Conservation (phyloP, 2,888 invertebrate genomes). For the Orthosia incerta region DNA sequence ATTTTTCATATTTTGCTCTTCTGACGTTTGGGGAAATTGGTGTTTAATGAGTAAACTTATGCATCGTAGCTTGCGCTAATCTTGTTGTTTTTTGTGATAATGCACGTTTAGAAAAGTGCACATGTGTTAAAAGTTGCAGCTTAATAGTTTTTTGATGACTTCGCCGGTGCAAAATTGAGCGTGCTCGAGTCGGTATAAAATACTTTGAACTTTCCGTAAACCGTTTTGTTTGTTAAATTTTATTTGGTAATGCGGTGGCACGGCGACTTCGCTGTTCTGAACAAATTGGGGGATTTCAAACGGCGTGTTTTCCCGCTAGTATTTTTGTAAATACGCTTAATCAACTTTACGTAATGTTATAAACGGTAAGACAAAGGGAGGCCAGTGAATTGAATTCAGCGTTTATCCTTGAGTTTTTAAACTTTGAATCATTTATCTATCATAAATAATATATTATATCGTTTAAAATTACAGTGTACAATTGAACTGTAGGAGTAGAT, state of each 20-base stretch:
- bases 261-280: conserved; percentile 35
- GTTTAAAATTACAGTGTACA: conserved; percentile 55
- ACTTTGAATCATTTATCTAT: conserved; percentile 49
- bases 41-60: conserved; percentile 81
- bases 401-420: conserved; percentile 34
- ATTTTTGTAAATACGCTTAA: conserved; percentile 53
- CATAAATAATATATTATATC: conserved; percentile 58
- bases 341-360: conserved; percentile 34
- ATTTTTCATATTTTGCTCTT: conserved; percentile 76
- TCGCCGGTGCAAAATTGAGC: conserved; percentile 69
- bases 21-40: conserved; percentile 79
- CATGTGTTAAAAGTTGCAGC: conserved; percentile 72
- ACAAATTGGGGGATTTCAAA: conserved; percentile 56
- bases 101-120: conserved; percentile 72
- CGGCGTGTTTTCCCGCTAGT: conserved; percentile 41
- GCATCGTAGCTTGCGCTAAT: conserved; percentile 72
- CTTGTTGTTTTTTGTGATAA: conserved; percentile 67
- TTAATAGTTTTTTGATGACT: conserved; percentile 80
- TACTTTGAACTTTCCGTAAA: conserved; percentile 60
- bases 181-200: conserved; percentile 57
- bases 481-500: conserved; percentile 66
- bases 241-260: conserved; percentile 63
- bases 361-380: conserved; percentile 41
- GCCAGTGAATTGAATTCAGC: conserved; percentile 34
- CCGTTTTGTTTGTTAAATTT: conserved; percentile 65